These are phyloP conservation scores for Lateolabrax maculatus DNA, from an alignment of 2,797 vertebrate genomes.

Conservation along the genomic window DNA sequence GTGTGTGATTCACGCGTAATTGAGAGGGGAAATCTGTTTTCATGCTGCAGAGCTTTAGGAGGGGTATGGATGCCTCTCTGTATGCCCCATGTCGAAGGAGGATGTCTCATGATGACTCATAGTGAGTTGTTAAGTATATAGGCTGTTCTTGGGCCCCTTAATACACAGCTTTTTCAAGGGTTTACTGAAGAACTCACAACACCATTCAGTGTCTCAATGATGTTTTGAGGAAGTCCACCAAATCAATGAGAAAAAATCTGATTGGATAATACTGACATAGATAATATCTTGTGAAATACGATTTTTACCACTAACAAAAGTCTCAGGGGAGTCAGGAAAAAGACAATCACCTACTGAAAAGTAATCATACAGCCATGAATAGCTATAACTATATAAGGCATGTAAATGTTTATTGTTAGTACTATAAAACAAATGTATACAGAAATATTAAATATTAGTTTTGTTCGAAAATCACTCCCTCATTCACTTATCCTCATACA, in stretches of 20 bases:
- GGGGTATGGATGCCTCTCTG: background rate
- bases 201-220: background rate
- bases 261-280: background rate
- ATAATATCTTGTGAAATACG: background rate
- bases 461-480: background rate
- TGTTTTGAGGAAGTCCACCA: background rate
- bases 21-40: conserved; percentile 82
- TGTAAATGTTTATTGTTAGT: background rate
- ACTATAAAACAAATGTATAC: background rate
- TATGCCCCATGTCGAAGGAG: conserved; percentile 10
- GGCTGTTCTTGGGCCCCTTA: background rate
- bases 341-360: conserved; percentile 16
- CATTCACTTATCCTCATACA: background rate
- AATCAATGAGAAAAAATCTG: background rate
- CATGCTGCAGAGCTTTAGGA: conserved; percentile 25
- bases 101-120: conserved; percentile 18
- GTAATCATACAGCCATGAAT: background rate
- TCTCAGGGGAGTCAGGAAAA: conserved; percentile 1
- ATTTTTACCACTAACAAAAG: background rate
- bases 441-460: background rate
- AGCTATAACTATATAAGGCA: background rate
- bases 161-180: background rate
- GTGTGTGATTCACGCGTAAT: conserved; percentile 71
- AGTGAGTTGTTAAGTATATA: background rate
- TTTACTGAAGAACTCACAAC: background rate